Evolutionary conservation across 2,888 invertebrate genomes (phyloP).

Genomic region (Drosophila pseudotakahashii): DNA sequence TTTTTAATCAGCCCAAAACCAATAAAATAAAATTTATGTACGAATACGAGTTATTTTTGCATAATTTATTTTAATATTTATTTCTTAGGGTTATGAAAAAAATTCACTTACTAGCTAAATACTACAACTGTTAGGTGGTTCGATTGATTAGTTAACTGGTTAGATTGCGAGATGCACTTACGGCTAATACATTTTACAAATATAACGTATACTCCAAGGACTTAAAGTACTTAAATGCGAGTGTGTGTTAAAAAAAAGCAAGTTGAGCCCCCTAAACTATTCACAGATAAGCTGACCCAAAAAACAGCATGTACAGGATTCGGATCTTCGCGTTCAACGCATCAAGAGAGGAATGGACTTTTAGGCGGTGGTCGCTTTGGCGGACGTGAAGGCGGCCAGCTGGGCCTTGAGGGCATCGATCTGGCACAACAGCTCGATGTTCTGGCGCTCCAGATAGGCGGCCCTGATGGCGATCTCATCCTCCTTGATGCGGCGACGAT

Average conservation of each 20-base stretch:
- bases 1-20: too few species aligned
- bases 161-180: conserved; percentile 53
- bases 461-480: conserved; percentile 96
- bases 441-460: conserved; percentile 94
- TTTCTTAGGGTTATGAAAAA: conserved; percentile 29
- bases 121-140: conserved; percentile 17
- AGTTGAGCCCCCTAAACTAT: conserved; percentile 29
- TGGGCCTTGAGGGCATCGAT: conserved; percentile 88
- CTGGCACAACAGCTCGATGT: conserved; percentile 90
- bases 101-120: conserved; percentile 14
- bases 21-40: too few species aligned
- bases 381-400: conserved; percentile 83
- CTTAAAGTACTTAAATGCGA: conserved; percentile 58
- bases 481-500: conserved; percentile 94
- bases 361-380: conserved; percentile 60
- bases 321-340: conserved; percentile 78
- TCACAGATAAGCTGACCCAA: conserved; percentile 68
- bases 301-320: background rate
- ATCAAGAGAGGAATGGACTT: conserved; percentile 43
- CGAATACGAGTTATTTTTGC: background rate
- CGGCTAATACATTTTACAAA: conserved; percentile 52
- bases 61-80: conserved; percentile 17
- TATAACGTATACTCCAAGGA: conserved; percentile 49
- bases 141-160: conserved; percentile 58
- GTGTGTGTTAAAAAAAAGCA: conserved; percentile 12